Conservation (phyloP, 2,113 vertebrate species). For the Terrapene triunguis region DNA sequence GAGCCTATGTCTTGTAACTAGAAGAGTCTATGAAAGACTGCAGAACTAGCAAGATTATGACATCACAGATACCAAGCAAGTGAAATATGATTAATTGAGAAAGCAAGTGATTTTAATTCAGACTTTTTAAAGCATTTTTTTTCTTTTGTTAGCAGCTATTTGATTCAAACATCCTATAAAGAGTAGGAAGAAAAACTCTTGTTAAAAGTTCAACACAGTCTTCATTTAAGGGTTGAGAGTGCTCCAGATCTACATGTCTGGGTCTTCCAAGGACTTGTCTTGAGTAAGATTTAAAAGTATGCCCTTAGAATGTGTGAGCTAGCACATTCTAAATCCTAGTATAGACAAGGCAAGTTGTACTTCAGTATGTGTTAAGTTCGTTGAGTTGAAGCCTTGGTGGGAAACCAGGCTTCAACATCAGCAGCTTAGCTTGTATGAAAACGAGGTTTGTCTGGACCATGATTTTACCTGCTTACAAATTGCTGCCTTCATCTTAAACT, state of each 20-base stretch:
- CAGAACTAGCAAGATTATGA: background rate
- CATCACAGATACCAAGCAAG: background rate
- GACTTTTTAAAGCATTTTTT: background rate
- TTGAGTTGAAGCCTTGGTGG: background rate
- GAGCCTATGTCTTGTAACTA: background rate
- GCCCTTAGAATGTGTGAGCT: background rate
- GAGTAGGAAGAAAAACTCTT: background rate
- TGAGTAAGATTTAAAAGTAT: background rate
- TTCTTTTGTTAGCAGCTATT: background rate
- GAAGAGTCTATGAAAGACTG: background rate
- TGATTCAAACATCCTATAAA: background rate
- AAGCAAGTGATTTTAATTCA: background rate
- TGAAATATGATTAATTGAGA: background rate
- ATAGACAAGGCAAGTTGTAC: background rate
- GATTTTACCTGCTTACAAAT: background rate
- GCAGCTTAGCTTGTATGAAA: background rate
- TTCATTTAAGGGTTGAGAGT: background rate
- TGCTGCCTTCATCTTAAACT: background rate
- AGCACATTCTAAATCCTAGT: background rate
- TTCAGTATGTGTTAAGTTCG: background rate
- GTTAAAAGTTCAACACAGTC: background rate
- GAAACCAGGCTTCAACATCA: background rate
- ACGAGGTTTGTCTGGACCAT: background rate
- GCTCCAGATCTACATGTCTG: background rate
- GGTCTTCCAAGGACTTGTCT: background rate